A percentile compares a stretch with the other conserved stretches of the same genome.
Evolutionary conservation across 2,113 vertebrate genomes (phyloP).

Genomic region (Pelecanoides urinatrix): DNA sequence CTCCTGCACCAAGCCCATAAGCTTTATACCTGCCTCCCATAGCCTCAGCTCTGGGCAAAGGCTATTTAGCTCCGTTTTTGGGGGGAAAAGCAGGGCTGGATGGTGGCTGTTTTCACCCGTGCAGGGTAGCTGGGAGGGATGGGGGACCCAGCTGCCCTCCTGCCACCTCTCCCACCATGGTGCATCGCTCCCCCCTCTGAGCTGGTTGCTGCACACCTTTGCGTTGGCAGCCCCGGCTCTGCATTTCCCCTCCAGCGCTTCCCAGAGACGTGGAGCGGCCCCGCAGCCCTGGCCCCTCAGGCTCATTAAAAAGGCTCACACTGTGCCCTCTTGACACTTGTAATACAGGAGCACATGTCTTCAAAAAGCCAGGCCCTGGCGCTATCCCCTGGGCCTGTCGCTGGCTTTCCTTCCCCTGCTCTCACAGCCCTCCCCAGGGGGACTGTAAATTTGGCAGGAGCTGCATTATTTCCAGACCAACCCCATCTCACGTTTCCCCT

Average conservation of each 20-base stretch:
- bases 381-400: not conserved
- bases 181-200: rapidly evolving
- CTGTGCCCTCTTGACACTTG: slow-evolving; percentile 15
- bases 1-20: not conserved
- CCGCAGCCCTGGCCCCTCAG: not conserved
- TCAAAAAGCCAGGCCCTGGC: not conserved
- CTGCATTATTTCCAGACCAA: slow-evolving; percentile 37
- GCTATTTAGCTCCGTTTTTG: not conserved
- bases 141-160: not conserved
- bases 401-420: not conserved
- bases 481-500: not conserved
- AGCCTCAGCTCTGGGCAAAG: not conserved
- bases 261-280: not conserved
- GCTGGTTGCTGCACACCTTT: too few species aligned
- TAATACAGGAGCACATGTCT: slow-evolving; percentile 31
- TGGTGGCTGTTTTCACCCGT: rapidly evolving
- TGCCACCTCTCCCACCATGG: not conserved
- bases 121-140: not conserved
- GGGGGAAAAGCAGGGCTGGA: not conserved
- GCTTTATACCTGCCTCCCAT: not conserved
- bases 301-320: not conserved
- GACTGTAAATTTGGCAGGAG: slow-evolving; percentile 25
- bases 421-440: not conserved
- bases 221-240: rapidly evolving
- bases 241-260: not conserved